Evolutionary conservation across 1,140 invertebrate species (phyloP), one percentile per base, ranked within the genome.

Genomic region (Caenorhabditis tropicalis): DNA sequence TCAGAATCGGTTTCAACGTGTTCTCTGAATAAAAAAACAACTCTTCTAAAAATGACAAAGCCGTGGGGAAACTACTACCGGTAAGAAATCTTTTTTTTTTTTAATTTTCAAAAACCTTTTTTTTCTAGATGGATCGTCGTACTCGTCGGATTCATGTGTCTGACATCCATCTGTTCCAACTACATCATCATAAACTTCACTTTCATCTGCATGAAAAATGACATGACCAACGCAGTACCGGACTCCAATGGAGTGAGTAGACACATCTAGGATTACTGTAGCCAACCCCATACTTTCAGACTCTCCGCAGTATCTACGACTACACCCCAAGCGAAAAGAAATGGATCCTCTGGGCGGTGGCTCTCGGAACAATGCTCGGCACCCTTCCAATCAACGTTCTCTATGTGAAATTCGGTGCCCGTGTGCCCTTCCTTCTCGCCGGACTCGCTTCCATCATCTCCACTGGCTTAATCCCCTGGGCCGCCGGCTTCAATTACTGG

Each of bases 201-300:
- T 9, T 82, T 86, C 79, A 86, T 86, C 84, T 86, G 86, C 74
- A 86, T 86, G 86, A 65, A 65, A 58, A 84, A 79, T 56, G 82
- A 84, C 27, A 79, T 79, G 65, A 21, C 65, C 15, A 39, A 82
- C 51, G 58, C 56, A 0, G 43, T 82, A 3, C 16, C 29, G 3
- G 29, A 29, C 15, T 31, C n/a, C 9, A 86, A 85, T 43, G 83
- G 58, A 46, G 85, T 86, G 29, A 82, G 48, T 84, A 70, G 31
- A 31, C 39, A 27, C 46, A 6, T 24, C 24, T 31, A 21, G 10
- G 15, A 39, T 39, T 33, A 0, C 4, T 36, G 15, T 33, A 15
- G 15, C 0, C 16, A 60, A 19, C 16, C 1, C 19, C 2, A 7
- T 16, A 12, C n/a, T 82, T 82, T 49, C 48, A 82, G 82, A 82